Evolutionary conservation across 37 sponge, comb jelly and placozoan species (phyloP).

Genomic region (Spongia lamella): DNA sequence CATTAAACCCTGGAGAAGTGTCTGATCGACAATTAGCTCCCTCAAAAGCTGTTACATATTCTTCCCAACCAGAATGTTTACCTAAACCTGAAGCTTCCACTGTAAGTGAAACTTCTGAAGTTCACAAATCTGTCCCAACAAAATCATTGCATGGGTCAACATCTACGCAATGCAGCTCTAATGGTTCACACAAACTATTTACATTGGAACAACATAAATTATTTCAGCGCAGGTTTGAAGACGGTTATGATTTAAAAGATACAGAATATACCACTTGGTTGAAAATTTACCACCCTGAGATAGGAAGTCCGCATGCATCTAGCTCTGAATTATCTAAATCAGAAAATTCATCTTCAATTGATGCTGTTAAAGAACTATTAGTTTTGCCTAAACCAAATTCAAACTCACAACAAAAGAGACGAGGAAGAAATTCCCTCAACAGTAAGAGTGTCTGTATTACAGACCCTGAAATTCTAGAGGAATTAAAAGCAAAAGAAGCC

Average conservation of each 20-base stretch:
- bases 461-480: constrained; percentile 29
- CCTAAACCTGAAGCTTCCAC: too few relatives aligned
- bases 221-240: constrained; percentile 21
- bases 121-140: too few relatives aligned
- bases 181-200: too few relatives aligned
- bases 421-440: constrained; percentile 6
- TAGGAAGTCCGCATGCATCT: too few relatives aligned
- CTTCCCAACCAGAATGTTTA: too few relatives aligned
- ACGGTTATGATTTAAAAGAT: constrained; percentile 39
- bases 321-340: too few relatives aligned
- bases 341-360: too few relatives aligned
- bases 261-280: constrained; percentile 42
- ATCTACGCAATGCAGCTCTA: too few relatives aligned
- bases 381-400: constrained; percentile 7
- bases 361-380: too few relatives aligned
- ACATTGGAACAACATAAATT: constrained; percentile 16
- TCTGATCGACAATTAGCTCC: constrained; percentile 58
- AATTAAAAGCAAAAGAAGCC: constrained; percentile 23
- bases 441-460: constrained; percentile 53
- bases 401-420: background rate
- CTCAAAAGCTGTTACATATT: constrained; percentile 24
- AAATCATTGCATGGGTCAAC: too few relatives aligned
- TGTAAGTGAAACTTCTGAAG: too few relatives aligned
- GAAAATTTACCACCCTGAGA: constrained; percentile 30
- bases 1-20: too few relatives aligned